Base-by-base conservation (phyloP, 2,797 vertebrate genomes). In the Sphaeramia orbicularis region DNA sequence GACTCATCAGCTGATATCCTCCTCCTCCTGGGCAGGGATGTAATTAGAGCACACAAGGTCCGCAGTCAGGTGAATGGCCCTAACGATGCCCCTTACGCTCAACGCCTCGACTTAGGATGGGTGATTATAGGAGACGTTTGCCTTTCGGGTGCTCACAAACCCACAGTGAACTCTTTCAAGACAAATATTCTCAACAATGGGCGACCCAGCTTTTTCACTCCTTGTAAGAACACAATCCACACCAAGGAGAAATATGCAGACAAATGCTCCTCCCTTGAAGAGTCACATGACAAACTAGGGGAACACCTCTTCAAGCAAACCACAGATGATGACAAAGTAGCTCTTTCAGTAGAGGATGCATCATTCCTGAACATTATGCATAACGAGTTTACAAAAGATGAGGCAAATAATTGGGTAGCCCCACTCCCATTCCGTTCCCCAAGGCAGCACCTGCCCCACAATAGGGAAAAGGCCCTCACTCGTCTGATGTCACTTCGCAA, bases 141-240 rank as follows among this genome's bases (percentile, higher is more conserved):
- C 30, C 56, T 59, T 8, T 47, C 56, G 16, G 32, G 55, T 37
- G 65, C 60, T 16, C 73, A 76, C 30, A 70, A 40, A 50, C 65
- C 65, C 15, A 45, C 53, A 7, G 62, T 57, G 63, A 62, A 32
- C 51, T 53, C 53, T 41, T 77, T 15, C 21, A 71, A 66, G 49
- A 77, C 59, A 38, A 64, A 36, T 21, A 36, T 75, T 10, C 52
- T 69, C 6, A n/a, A 64, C 10, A 75, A 63, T 4, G 49, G 63
- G 0, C n/a, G n/a, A n/a, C n/a, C n/a, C n/a, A n/a, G n/a, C n/a
- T n/a, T n/a, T n/a, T n/a, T n/a, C n/a, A n/a, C n/a, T n/a, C n/a
- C n/a, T n/a, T n/a, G n/a, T n/a, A n/a, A n/a, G n/a, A n/a, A n/a
- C n/a, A n/a, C n/a, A n/a, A n/a, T n/a, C n/a, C n/a, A n/a, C n/a